Evolutionary conservation across 2,113 vertebrate genomes (phyloP), one percentile per base, ranked within the genome.

Genomic region (Paradoxurus hermaphroditus): DNA sequence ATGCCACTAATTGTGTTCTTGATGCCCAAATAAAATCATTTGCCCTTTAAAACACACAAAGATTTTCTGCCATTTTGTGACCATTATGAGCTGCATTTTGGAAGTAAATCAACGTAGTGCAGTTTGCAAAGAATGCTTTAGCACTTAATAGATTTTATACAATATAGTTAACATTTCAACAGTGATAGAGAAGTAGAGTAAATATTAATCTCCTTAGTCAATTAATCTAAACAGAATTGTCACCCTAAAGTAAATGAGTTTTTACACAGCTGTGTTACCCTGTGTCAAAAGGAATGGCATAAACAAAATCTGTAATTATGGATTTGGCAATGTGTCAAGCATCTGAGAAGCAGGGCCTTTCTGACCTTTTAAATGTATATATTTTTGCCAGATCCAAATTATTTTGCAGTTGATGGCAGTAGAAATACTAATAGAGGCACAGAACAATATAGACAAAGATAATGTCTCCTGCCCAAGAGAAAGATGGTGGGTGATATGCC

Each of bases 141-240:
- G 36, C 92, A 93, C 65, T 96, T 97, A 98, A 97, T 96, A 89
- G 73, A 94, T 96, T 97, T 98, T 97, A 90, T 62, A 95, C 65
- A 96, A 95, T 93, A 93, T 89, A 93, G 91, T 98, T 97, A 97
- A 97, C 72, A 94, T 97, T 98, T 98, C 95, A 97, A 78, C 89
- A 95, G 53, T 94, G 78, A 91, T 96, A 95, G 36, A 36, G 89
- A 97, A 98, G 81, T 94, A 97, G 82, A 96, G 96, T 97, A 98
- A 98, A 97, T 98, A 98, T 97, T 97, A 98, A 98, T 98, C 79
- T 98, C 95, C 93, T 96, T 93, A 92, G 97, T 88, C 94, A 97
- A 97, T 98, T 98, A 98, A 98, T 97, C 94, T 97, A 72, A 95
- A 96, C 83, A 95, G 63, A 98, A 98, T 95, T 98, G 94, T 97